Base-by-base conservation (phyloP, 2,888 invertebrate species). In the Mesochorus sp. region DNA sequence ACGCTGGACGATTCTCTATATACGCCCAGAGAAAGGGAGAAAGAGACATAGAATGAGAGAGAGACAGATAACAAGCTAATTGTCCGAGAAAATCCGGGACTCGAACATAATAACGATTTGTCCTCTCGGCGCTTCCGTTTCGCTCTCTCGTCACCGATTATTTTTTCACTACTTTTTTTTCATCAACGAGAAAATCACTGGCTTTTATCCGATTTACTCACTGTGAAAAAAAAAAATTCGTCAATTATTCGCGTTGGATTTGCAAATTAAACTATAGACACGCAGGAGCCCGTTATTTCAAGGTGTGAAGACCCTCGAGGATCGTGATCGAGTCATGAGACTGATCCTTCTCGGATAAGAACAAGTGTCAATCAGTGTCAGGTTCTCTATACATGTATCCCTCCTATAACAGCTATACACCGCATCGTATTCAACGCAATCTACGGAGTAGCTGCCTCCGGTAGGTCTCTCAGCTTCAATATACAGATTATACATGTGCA, bases 341-440 rank as follows among this genome's bases (percentile, higher is more conserved):
- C 82, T 84, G 85, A 83, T 85, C 81, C 79, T 77, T 78, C 74
- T 61, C 81, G 84, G 84, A 81, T 83, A 83, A 82, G 86, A 87
- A 88, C 87, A 87, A 89, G 87, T 87, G 88, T 88, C 88, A 87
- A 88, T 88, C 88, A 88, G 87, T 83, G 79, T 84, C 83, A 82
- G 80, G 53, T 47, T 67, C 77, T 74, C 37, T 34, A 57, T 61
- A 39, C 21, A n/a, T 51, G 17, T 51, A 21, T 28, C 47, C 37
- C 70, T 37, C 49, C 28, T 21, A 42, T 49, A n/a, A n/a, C 39
- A 51, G 17, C 57, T 6, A 47, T 26, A 34, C n/a, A n/a, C 51
- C 70, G 39, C 66, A 51, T 76, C 79, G 83, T 79, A 84, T 85
- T 85, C 85, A 82, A 70, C 83, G 82, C 85, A 85, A 85, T 85